These are phyloP conservation scores for Sturnira hondurensis DNA, from an alignment of 2,113 vertebrate genomes.

Conservation along the genomic window DNA sequence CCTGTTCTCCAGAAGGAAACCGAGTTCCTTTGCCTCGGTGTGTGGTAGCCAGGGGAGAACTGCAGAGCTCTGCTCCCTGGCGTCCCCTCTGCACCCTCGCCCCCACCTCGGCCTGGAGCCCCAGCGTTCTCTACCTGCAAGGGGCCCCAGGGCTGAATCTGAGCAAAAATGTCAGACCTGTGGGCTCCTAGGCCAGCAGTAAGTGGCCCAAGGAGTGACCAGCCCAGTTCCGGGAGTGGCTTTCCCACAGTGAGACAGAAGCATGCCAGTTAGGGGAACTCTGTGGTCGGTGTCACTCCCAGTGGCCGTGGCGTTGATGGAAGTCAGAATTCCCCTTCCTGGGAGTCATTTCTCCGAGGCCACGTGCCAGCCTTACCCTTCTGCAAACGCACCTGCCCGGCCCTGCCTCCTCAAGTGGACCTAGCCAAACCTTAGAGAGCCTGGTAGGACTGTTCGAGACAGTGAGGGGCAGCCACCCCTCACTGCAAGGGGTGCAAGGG, in stretches of 20 bases:
- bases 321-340: background rate
- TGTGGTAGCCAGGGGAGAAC: background rate
- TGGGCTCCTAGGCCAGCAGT: background rate
- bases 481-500: too few relatives aligned
- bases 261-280: background rate
- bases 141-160: background rate
- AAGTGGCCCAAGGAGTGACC: background rate
- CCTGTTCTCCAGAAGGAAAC: background rate
- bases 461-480: rapidly evolving
- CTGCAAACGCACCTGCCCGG: background rate
- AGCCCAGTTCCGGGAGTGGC: background rate
- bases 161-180: background rate
- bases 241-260: background rate
- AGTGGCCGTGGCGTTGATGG: rapidly evolving
- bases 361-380: too few relatives aligned
- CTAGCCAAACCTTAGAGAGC: background rate
- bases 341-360: background rate
- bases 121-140: rapidly evolving
- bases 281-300: rapidly evolving
- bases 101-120: background rate
- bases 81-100: rapidly evolving
- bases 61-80: background rate
- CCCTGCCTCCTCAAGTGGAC: background rate
- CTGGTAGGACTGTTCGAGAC: rapidly evolving
- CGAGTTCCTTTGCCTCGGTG: background rate